Base-by-base conservation (phyloP, 2,888 invertebrate genomes). In the Lasioglossum vierecki region DNA sequence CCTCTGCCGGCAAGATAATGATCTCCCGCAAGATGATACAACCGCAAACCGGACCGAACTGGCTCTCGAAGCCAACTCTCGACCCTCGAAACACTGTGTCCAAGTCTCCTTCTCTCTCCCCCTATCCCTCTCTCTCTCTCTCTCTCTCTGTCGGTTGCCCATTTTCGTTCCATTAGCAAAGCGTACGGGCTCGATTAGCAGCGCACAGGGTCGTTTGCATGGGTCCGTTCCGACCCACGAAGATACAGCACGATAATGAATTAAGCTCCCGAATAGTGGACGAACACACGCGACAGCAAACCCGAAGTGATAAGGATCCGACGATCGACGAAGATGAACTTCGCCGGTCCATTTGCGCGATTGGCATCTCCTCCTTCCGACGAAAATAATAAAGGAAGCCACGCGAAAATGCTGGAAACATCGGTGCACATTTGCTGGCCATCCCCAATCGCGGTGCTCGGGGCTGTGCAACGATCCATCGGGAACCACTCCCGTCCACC, bases 21-120 rank as follows among this genome's bases (percentile, higher is more conserved):
- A 91, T 91, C 88, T 91, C 82, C 86, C 71, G 35, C 77, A 75
- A 87, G 86, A 76, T 82, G 80, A 88, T 83, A 84, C 86, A 53
- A 85, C 86, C 79, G 79, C 85, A 79, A 72, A 49, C 73, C 63
- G 57, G 70, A 39, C 44, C 13, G 49, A 13, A 49, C 44, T 72
- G n/a, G 53, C 66, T 30, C 41, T 71, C 63, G 71, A 66, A 84
- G 77, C 73, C 66, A 30, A 4, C 70, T 57, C 53, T 63, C 41
- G 30, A 30, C 74, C 30, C 26, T 26, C 53, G 22, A 18, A 9
- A 8, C 39, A 18, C 57, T 18, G 22, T 22, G 35, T 53, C 53
- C 3, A 44, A 44, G 11, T 53, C n/a, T 1, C 8, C 8, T 72
- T 39, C 72, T 53, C 66, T 63, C 18, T 63, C 35, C 30, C 30